phyloP scores from a whole-genome alignment of 2,113 vertebrate genomes.

The Eudorcas thomsonii region DNA sequence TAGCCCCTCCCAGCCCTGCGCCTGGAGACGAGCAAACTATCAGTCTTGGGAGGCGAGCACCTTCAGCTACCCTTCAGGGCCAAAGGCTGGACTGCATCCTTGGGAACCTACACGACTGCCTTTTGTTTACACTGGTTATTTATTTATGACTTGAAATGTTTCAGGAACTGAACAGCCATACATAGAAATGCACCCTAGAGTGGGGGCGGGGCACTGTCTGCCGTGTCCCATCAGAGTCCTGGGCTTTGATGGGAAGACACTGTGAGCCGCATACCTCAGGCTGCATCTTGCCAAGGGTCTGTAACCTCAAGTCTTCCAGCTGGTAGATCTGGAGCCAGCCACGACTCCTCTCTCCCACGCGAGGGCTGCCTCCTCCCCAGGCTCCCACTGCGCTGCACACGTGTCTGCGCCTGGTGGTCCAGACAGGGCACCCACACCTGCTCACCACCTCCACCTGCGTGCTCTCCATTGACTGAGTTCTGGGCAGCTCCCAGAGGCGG shows the following conservation, averaged over 20 bases:
- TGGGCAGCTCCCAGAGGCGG: not conserved
- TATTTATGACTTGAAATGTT: slow-evolving; percentile 66
- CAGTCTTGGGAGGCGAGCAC: not conserved
- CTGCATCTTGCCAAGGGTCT: not conserved
- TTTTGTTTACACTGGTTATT: slow-evolving; percentile 76
- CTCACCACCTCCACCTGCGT: not conserved
- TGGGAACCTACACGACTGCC: not conserved
- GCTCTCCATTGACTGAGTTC: not conserved
- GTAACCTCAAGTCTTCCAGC: slow-evolving; percentile 32
- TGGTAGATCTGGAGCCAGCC: not conserved
- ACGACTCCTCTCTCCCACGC: rapidly evolving
- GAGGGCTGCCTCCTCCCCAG: not conserved
- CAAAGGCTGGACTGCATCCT: not conserved
- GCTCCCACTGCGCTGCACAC: not conserved
- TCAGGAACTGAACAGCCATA: slow-evolving; percentile 62
- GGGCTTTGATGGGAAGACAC: not conserved
- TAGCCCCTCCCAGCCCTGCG: rapidly evolving
- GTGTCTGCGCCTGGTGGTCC: not conserved
- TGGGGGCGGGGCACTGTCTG: not conserved
- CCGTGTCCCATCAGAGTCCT: rapidly evolving
- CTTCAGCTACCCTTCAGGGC: not conserved
- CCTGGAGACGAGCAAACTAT: rapidly evolving
- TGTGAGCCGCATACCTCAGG: not conserved
- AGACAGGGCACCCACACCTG: not conserved
- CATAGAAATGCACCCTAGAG: not conserved